These are phyloP conservation scores for Altica lythri DNA, from an alignment of 2,888 invertebrate species.

Conservation along the genomic window DNA sequence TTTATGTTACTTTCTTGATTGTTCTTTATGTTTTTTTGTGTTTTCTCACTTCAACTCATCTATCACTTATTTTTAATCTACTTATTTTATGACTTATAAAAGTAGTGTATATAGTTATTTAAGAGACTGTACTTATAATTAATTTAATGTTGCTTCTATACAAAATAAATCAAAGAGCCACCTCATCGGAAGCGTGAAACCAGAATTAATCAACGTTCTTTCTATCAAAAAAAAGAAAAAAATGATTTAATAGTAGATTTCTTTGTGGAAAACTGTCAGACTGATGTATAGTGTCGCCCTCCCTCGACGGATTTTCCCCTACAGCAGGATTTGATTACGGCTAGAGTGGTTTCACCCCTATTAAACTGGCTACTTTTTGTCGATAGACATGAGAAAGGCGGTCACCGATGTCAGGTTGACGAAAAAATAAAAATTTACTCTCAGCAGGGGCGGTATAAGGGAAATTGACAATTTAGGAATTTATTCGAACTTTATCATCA, in stretches of 20 bases:
- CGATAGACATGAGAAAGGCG: conserved; percentile 65
- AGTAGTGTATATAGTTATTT: no score
- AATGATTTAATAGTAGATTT: conserved; percentile 43
- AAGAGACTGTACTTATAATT: no score
- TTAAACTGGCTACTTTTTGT: conserved; percentile 57
- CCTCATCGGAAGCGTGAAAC: no score
- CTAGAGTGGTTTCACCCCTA: conserved; percentile 60
- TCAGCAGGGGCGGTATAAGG: conserved; percentile 16
- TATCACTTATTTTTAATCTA: no score
- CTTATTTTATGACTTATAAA: no score
- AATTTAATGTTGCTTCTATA: no score
- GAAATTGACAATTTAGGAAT: conserved; percentile 15
- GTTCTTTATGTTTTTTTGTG: no score
- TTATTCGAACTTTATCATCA: no score
- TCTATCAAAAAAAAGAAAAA: conserved; percentile 20
- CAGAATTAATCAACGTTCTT: conserved; percentile 26
- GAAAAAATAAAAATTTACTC: conserved; percentile 52
- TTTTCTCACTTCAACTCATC: no score
- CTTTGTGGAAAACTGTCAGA: conserved; percentile 53
- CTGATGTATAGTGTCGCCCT: conserved; percentile 48
- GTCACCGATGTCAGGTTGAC: conserved; percentile 56
- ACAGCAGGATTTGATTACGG: conserved; percentile 57
- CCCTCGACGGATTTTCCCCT: conserved; percentile 40
- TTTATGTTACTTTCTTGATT: no score
- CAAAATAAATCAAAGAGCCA: no score